These are phyloP conservation scores for Porites lobata DNA, from an alignment of 92 coral and sea anemone genomes.

Conservation along the genomic window DNA sequence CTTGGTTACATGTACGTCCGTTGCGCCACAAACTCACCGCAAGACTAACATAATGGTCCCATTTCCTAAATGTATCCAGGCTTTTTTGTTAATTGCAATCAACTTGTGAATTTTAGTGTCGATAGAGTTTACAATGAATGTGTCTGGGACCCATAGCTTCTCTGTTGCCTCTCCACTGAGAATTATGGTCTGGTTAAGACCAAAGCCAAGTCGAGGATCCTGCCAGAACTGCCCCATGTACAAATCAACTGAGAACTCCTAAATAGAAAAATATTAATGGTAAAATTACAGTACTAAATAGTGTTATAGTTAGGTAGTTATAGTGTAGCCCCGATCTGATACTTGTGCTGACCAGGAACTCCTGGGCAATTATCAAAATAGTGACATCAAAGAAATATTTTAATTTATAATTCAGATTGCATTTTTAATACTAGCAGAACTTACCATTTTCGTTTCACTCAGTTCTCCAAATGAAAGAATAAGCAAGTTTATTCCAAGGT, in stretches of 20 bases:
- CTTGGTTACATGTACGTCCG: too few relatives aligned
- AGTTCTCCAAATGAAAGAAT: conserved; percentile 91
- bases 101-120: conserved; percentile 89
- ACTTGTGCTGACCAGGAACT: too few relatives aligned
- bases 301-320: too few relatives aligned
- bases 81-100: conserved; percentile 87
- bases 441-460: conserved; percentile 90
- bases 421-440: neutral
- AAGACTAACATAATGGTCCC: conserved; percentile 83
- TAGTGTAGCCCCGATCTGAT: too few relatives aligned
- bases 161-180: conserved; percentile 90
- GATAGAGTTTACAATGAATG: conserved; percentile 92
- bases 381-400: too few relatives aligned
- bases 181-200: conserved; percentile 79
- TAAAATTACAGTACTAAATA: neutral
- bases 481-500: conserved; percentile 75
- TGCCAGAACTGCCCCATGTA: conserved; percentile 98
- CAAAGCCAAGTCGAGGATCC: conserved; percentile 93
- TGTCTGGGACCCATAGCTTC: conserved; percentile 96
- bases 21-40: conserved; percentile 45
- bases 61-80: conserved; percentile 83
- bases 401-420: too few relatives aligned
- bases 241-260: conserved; percentile 92
- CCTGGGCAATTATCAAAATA: too few relatives aligned
- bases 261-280: neutral